phyloP scores from a whole-genome alignment of 2,797 vertebrate genomes.

The Micropoecilia bifurca region DNA sequence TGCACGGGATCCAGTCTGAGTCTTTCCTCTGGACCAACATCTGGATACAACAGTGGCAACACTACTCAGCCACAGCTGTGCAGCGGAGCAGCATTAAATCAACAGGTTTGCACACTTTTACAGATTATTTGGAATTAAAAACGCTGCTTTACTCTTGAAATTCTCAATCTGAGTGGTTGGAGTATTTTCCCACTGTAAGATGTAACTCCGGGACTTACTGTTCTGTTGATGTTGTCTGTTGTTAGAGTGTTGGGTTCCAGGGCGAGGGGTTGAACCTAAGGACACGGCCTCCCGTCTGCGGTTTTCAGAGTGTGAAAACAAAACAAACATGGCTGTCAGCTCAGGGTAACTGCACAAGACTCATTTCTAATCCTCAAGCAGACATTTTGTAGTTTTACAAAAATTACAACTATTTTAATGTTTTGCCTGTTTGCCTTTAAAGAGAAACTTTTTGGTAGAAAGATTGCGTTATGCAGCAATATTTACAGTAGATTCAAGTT shows the following conservation, averaged over 20 bases:
- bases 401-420: background rate
- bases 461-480: background rate
- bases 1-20: conserved; percentile 91
- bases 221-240: conserved; percentile 9
- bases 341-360: conserved; percentile 77
- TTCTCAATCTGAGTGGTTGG: background rate
- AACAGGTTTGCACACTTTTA: conserved; percentile 58
- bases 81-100: conserved; percentile 44
- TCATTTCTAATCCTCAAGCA: conserved; percentile 13
- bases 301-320: conserved; percentile 72
- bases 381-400: background rate
- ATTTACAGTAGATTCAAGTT: background rate
- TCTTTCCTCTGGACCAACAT: conserved; percentile 92
- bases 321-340: conserved; percentile 77
- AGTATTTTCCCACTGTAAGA: background rate
- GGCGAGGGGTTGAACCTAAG: conserved; percentile 71
- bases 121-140: background rate
- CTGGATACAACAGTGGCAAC: conserved; percentile 95
- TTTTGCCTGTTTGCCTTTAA: background rate
- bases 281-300: conserved; percentile 80
- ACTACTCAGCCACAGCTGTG: conserved; percentile 65
- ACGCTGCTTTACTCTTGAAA: background rate
- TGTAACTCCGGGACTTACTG: background rate
- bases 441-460: background rate
- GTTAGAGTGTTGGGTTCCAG: conserved; percentile 65